phyloP scores from a whole-genome alignment of 1,140 invertebrate genomes.

The Scaptodrosophila lebanonensis region DNA sequence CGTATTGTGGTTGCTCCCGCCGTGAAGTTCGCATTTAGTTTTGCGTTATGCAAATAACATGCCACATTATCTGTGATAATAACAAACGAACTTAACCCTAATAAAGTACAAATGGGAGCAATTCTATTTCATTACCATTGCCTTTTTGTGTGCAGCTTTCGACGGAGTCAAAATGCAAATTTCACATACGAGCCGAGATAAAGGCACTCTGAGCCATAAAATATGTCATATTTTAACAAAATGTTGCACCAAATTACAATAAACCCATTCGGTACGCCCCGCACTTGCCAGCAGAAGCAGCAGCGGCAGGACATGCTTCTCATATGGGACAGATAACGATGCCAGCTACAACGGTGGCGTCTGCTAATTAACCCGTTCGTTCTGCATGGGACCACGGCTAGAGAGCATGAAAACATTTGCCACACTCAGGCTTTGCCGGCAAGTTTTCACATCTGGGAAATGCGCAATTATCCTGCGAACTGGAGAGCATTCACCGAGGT shows the following conservation, averaged over 20 bases:
- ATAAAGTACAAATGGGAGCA: constrained; percentile 74
- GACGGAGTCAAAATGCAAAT: constrained; percentile 16
- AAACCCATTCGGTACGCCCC: constrained; percentile 45
- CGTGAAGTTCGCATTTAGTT: too few relatives aligned
- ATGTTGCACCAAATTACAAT: constrained; percentile 54
- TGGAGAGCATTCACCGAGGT: too few relatives aligned
- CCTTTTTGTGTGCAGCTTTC: too few relatives aligned
- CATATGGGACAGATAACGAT: constrained; percentile 33
- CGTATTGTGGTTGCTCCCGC: too few relatives aligned
- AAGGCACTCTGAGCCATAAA: constrained; percentile 55
- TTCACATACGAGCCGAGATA: constrained; percentile 21
- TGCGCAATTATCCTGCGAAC: too few relatives aligned
- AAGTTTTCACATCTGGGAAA: constrained; percentile 11
- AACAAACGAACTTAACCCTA: constrained; percentile 48
- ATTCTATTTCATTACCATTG: constrained; percentile 73
- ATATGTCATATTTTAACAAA: constrained; percentile 61
- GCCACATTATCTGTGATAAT: constrained; percentile 45
- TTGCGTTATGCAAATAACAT: constrained; percentile 13
- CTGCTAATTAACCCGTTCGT: constrained; percentile 45
- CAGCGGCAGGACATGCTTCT: constrained; percentile 15
- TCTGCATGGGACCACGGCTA: too few relatives aligned
- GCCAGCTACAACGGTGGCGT: constrained; percentile 7
- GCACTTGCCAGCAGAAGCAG: too few relatives aligned
- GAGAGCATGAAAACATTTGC: constrained; percentile 52
- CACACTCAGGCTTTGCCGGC: constrained; percentile 6